phyloP scores from a whole-genome alignment of 2,797 vertebrate genomes.

The Eulemur coronatus region DNA sequence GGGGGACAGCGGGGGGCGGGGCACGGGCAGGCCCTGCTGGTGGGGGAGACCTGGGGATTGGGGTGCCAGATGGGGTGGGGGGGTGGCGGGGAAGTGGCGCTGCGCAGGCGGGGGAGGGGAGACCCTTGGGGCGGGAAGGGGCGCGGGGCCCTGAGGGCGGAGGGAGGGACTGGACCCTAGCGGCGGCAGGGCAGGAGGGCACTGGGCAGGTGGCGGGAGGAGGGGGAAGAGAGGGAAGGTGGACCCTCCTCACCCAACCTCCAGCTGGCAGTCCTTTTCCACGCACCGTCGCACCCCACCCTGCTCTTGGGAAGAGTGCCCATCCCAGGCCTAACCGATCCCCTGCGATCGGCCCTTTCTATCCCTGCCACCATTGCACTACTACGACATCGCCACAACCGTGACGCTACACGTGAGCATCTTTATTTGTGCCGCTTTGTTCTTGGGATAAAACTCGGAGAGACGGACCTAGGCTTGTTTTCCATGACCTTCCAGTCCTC shows the following conservation, averaged over 20 bases:
- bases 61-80: background rate
- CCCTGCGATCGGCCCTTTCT: background rate
- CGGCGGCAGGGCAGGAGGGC: background rate
- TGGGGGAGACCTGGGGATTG: background rate
- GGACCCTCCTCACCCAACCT: background rate
- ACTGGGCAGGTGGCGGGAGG: background rate
- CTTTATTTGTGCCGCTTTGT: background rate
- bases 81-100: background rate
- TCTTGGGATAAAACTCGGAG: background rate
- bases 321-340: background rate
- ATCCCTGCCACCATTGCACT: background rate
- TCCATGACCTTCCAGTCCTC: background rate
- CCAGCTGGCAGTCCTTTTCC: background rate
- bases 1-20: fast-evolving
- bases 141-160: too few species aligned
- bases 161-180: background rate
- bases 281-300: background rate
- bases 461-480: background rate
- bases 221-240: background rate
- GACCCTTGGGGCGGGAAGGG: background rate
- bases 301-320: background rate
- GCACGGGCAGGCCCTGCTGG: background rate
- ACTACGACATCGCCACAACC: background rate
- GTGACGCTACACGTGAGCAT: background rate
- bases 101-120: background rate